A percentile compares a stretch with the other conserved stretches of the same genome.
Evolutionary conservation across 1,140 invertebrate species (phyloP).

Genomic region (Ruditapes philippinarum): DNA sequence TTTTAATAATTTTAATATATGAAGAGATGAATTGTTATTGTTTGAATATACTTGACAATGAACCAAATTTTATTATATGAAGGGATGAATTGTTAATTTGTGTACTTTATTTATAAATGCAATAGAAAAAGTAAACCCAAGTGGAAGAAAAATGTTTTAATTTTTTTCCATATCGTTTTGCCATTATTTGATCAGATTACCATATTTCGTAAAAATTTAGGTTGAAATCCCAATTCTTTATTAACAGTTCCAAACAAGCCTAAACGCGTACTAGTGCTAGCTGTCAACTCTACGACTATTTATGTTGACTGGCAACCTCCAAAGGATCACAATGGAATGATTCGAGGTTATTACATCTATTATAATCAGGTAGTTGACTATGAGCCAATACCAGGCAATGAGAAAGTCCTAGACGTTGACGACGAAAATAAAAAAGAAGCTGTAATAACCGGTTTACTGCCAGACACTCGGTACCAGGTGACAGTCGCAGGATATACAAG

Average conservation of each 20-base stretch:
- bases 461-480: slow-evolving; percentile 95
- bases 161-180: too few species aligned
- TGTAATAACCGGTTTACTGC: slow-evolving; percentile 95
- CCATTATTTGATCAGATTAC: too few species aligned
- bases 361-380: slow-evolving; percentile 88
- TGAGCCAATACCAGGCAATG: slow-evolving; percentile 71
- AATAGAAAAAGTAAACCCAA: too few species aligned
- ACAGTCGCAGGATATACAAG: slow-evolving; percentile 96
- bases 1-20: too few species aligned
- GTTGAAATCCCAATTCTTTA: too few species aligned
- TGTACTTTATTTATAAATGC: too few species aligned
- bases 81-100: too few species aligned
- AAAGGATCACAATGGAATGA: slow-evolving; percentile 97
- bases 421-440: slow-evolving; percentile 91
- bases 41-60: too few species aligned
- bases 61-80: too few species aligned
- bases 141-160: too few species aligned
- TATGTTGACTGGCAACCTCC: slow-evolving; percentile 97
- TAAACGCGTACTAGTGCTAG: slow-evolving; percentile 94
- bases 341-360: slow-evolving; percentile 98
- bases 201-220: too few species aligned
- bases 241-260: slow-evolving; percentile 97
- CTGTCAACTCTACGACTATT: slow-evolving; percentile 97
- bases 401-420: slow-evolving; percentile 75
- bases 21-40: too few species aligned